Base-by-base conservation (phyloP, 2,797 vertebrate species). In the Acipenser oxyrinchus region DNA sequence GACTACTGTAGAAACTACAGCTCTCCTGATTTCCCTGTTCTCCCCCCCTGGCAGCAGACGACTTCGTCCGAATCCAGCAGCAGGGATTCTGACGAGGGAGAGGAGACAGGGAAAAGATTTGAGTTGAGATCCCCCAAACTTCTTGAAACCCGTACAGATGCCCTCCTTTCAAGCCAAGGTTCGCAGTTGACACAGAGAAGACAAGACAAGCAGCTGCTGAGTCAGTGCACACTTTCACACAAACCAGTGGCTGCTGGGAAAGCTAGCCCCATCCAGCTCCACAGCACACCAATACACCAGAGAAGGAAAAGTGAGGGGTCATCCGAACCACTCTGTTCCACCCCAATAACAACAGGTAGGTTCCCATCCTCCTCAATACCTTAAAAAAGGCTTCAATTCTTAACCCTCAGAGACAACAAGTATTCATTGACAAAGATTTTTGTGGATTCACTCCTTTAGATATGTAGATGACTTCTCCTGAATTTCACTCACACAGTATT, bases 21-120 rank as follows among this genome's bases (percentile, higher is more conserved):
- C 71, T 92, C 89, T 70, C 90, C 92, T 62, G 89, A 88, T 68
- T 94, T 92, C 63, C 89, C 89, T 37, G 79, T 84, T 55, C 79
- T 97, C 77, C 88, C 91, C 9, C 83, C 93, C 48, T 97, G 94
- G 95, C 94, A 96, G 74, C 80, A 88, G 61, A 76, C 82, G 63
- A 65, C 69, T 67, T 89, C 87, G 64, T 76, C 78, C 64, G 84
- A 88, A 78, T 81, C 83, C 68, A 85, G 72, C 66, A 74, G 75
- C 2, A 68, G 75, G 64, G 75, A 73, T 68, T 68, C 69, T 65
- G 75, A 75, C 59, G 72, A 83, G 5, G 75, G 72, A 48, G 77
- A 80, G 48, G 75, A 68, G 72, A 76, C 68, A 74, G 72, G 65
- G 70, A 69, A 79, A 63, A 71, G 58, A 72, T 73, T 62, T 65